Evolutionary conservation across 2,113 vertebrate species (phyloP), one percentile per base, ranked within the genome.

Genomic region (Acrocephalus arundinaceus): DNA sequence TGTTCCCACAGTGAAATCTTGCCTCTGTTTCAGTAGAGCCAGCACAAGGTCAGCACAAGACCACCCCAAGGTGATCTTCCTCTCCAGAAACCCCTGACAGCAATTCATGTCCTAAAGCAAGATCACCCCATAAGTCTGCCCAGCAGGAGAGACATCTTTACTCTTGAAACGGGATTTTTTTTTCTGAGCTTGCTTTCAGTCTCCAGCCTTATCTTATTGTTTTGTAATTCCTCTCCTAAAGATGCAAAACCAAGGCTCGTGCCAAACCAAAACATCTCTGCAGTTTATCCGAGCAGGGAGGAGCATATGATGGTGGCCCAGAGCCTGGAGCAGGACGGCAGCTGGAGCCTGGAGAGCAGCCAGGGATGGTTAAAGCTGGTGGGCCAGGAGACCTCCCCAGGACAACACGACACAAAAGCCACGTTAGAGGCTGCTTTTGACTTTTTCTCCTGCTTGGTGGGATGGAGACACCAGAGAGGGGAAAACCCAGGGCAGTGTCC

Each of bases 231-330:
- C 57, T 84, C 52, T 92, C 33, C 93, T 94, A 89, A 94, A 59
- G 55, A 96, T 48, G 59, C 75, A 86, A 94, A 97, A 74, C 89
- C 46, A 74, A 83, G 41, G 93, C 91, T 86, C 2, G 21, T 67
- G 91, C 96, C 95, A 94, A 95, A 94, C 80, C 86, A 97, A 97
- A 97, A 97, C 89, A 96, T 78, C 91, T 46, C 79, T 1, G 6
- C 27, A 30, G 39, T 63, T 96, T 97, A 95, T 97, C 94, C 0
- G 11, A 45, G 86, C 2, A 1, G 84, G 83, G 72, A 84, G 76
- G 85, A 90, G 43, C 82, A n/a, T 3, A 5, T 20, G 75, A 15
- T 54, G 37, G 74, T 89, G 62, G 75, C 93, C 63, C 4, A 1
- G 80, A 85, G 87, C 84, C 76, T 39, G 68, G 46, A 77, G 39